phyloP scores from a whole-genome alignment of 64 coral and sea anemone species.

The Pachyseris speciosa region DNA sequence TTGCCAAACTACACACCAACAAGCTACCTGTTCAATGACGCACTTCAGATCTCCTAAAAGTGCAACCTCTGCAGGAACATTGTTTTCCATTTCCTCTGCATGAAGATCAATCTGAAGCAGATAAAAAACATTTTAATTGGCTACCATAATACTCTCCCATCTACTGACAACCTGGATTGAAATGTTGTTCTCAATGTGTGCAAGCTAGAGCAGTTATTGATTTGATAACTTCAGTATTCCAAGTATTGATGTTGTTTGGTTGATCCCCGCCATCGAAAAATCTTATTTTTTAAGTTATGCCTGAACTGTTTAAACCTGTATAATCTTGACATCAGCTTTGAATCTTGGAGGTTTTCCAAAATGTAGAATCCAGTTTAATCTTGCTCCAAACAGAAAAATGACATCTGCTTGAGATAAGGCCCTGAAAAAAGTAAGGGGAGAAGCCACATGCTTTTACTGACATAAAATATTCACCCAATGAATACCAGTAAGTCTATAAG shows the following conservation, averaged over 20 bases:
- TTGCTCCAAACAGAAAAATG: conserved; percentile 89
- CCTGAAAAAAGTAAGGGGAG: conserved; percentile 29
- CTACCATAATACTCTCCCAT: too few relatives aligned
- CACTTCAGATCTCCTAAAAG: conserved; percentile 75
- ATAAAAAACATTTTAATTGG: not conserved
- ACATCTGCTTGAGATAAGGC: conserved; percentile 97
- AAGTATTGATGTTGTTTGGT: too few relatives aligned
- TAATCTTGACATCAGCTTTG: conserved; percentile 78
- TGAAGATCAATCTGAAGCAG: conserved; percentile 69
- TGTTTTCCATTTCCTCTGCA: conserved; percentile 88
- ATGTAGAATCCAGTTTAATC: conserved; percentile 99
- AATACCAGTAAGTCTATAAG: too few relatives aligned
- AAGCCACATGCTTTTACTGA: not conserved
- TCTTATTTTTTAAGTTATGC: too few relatives aligned
- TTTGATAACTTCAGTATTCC: too few relatives aligned
- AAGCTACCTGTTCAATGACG: conserved; percentile 77
- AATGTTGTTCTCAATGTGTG: too few relatives aligned
- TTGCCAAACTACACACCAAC: too few relatives aligned
- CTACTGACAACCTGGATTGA: too few relatives aligned
- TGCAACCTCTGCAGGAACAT: conserved; percentile 56
- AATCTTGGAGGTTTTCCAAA: conserved; percentile 93
- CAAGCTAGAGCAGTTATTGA: too few relatives aligned
- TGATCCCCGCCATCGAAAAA: too few relatives aligned
- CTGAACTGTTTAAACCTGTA: conserved; percentile 92
- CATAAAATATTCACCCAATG: not conserved